Evolutionary conservation across 1,140 invertebrate genomes (phyloP), one percentile per base, ranked within the genome.

Genomic region (Pogonomyrmex californicus): DNA sequence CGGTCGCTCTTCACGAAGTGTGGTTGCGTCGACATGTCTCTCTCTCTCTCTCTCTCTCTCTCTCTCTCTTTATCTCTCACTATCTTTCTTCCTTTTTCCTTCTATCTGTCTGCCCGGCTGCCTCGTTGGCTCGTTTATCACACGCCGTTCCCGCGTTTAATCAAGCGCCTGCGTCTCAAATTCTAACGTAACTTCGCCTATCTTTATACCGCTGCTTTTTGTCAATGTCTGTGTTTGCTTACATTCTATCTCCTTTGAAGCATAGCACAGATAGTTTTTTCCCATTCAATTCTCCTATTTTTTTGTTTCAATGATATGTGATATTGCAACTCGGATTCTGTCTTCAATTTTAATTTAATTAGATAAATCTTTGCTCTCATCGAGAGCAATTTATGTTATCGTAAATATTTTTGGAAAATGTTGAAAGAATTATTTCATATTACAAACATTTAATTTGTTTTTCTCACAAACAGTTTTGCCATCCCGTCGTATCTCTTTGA

Each of bases 101-200:
- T 76, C 75, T 23, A n/a, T 86, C 76, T 65, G 49, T 71, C 70
- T 71, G 56, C 38, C 47, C 41, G 54, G 58, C 41, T 70, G 79
- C 54, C 79, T 30, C 79, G 68, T 41, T 75, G 9, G 79, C 79
- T 83, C 79, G 68, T 83, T 83, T 83, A 83, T 83, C 79, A 83
- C 79, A 44, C 54, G 56, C 54, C 68, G 68, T 83, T 83, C 79
- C 41, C 68, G 54, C 68, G 79, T 83, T 83, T 83, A 83, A 83
- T 83, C 79, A 83, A 83, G 68, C 79, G 41, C 68, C 68, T 6
- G 79, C 71, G 79, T 75, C 79, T 83, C 54, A 44, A 83, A 83
- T 75, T 83, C 79, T 49, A 38, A 33, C 41, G 79, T 82, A 83
- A 83, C 68, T 47, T 83, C n/a, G 51, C 54, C 68, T 83, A 83